phyloP scores from a whole-genome alignment of 1,140 invertebrate genomes.

The Ceratoteleas bidentatus region DNA sequence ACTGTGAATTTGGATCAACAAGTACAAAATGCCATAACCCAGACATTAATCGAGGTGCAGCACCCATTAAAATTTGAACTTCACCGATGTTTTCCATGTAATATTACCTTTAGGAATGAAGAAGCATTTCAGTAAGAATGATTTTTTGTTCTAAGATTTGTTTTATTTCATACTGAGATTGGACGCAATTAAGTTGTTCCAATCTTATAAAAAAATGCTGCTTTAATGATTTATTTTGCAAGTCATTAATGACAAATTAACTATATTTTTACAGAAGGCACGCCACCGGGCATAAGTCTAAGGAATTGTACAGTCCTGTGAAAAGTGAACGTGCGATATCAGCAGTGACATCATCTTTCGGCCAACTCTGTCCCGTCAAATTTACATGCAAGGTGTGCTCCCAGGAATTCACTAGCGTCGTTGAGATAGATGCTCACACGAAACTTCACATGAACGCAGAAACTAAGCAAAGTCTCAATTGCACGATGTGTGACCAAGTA shows the following conservation, averaged over 20 bases:
- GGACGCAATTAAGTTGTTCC: too few relatives aligned
- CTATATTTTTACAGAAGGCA: slow-evolving; percentile 63
- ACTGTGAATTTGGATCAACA: slow-evolving; percentile 20
- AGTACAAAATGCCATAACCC: slow-evolving; percentile 28
- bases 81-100: slow-evolving; percentile 51
- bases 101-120: slow-evolving; percentile 67
- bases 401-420: slow-evolving; percentile 68
- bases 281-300: slow-evolving; percentile 61
- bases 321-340: slow-evolving; percentile 5
- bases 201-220: too few relatives aligned
- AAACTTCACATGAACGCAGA: slow-evolving; percentile 66
- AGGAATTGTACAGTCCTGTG: slow-evolving; percentile 43
- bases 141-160: background rate
- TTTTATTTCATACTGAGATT: too few relatives aligned
- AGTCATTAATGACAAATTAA: background rate
- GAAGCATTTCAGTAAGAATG: slow-evolving; percentile 69
- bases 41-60: slow-evolving; percentile 47
- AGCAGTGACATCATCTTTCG: slow-evolving; percentile 47
- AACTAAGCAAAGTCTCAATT: slow-evolving; percentile 43
- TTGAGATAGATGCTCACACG: slow-evolving; percentile 71
- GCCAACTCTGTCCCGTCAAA: slow-evolving; percentile 66
- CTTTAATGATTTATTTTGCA: background rate
- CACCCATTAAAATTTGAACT: slow-evolving; percentile 40
- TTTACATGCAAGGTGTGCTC: slow-evolving; percentile 72
- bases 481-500: slow-evolving; percentile 69